phyloP scores from a whole-genome alignment of 35 echinoderm and acorn worm species.

The Strongylocentrotus purpuratus region DNA sequence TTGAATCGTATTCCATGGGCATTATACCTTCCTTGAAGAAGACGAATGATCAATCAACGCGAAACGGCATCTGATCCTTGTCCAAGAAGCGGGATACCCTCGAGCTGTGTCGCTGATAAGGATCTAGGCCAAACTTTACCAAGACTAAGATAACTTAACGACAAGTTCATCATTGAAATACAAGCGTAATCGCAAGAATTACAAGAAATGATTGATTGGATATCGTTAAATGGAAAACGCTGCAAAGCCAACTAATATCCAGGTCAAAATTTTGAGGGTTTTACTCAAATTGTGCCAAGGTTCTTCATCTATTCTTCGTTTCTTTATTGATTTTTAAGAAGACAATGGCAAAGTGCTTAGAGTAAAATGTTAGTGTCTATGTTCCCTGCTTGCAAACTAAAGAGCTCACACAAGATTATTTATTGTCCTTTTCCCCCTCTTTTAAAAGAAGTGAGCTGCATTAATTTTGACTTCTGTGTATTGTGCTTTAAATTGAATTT shows the following conservation, averaged over 20 bases:
- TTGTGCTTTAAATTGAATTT: background rate
- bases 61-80: background rate
- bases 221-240: background rate
- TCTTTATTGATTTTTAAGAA: background rate
- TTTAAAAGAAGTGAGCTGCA: background rate
- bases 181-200: background rate
- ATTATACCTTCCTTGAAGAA: background rate
- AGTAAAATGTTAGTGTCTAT: background rate
- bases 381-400: background rate
- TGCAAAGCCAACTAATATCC: background rate
- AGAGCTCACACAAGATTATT: background rate
- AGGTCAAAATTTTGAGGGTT: background rate
- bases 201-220: background rate
- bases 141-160: background rate
- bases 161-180: constrained; percentile 13
- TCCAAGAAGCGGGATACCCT: background rate
- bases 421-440: background rate
- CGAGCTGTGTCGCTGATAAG: background rate
- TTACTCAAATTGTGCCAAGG: background rate
- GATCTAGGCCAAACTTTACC: background rate
- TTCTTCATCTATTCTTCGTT: background rate
- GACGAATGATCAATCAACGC: background rate
- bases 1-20: background rate
- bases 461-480: background rate
- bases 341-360: background rate